These are phyloP conservation scores for Euphydryas editha DNA, from an alignment of 2,888 invertebrate genomes.

Conservation along the genomic window DNA sequence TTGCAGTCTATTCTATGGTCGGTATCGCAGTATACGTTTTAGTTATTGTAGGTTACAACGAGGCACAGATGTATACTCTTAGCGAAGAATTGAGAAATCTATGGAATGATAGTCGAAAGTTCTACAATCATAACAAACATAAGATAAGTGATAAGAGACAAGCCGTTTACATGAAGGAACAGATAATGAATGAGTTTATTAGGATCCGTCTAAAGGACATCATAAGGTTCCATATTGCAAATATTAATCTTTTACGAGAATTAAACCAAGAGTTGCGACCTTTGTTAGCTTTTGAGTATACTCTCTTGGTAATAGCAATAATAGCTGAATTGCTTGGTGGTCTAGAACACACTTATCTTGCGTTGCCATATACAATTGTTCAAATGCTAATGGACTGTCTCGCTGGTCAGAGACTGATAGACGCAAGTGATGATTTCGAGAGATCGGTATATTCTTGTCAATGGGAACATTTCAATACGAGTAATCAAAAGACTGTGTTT, in stretches of 20 bases:
- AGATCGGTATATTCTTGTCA: slow-evolving; percentile 54
- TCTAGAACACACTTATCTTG: slow-evolving; percentile 56
- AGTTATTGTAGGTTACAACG: slow-evolving; percentile 55
- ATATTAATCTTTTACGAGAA: slow-evolving; percentile 39
- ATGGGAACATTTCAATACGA: slow-evolving; percentile 17
- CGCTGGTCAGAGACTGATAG: slow-evolving; percentile 57
- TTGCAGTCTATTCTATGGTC: slow-evolving; percentile 36
- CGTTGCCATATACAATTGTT: slow-evolving; percentile 53
- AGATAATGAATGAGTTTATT: slow-evolving; percentile 43
- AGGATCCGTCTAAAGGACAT: slow-evolving; percentile 44
- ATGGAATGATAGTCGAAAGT: slow-evolving; percentile 51
- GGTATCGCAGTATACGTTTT: slow-evolving; percentile 55
- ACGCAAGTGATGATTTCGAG: slow-evolving; percentile 56
- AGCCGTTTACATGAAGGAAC: slow-evolving; percentile 24
- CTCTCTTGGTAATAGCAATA: slow-evolving; percentile 40
- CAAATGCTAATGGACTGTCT: slow-evolving; percentile 59
- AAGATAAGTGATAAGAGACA: neutral
- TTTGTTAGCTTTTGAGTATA: slow-evolving; percentile 55
- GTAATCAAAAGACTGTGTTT: slow-evolving; percentile 36
- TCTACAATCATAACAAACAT: neutral
- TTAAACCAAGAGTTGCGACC: slow-evolving; percentile 52
- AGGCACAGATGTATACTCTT: slow-evolving; percentile 58
- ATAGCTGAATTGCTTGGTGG: slow-evolving; percentile 57
- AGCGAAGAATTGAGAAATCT: slow-evolving; percentile 36
- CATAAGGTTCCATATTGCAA: slow-evolving; percentile 48